Conservation (phyloP, 2,113 vertebrate genomes). For the Passer montanus region DNA sequence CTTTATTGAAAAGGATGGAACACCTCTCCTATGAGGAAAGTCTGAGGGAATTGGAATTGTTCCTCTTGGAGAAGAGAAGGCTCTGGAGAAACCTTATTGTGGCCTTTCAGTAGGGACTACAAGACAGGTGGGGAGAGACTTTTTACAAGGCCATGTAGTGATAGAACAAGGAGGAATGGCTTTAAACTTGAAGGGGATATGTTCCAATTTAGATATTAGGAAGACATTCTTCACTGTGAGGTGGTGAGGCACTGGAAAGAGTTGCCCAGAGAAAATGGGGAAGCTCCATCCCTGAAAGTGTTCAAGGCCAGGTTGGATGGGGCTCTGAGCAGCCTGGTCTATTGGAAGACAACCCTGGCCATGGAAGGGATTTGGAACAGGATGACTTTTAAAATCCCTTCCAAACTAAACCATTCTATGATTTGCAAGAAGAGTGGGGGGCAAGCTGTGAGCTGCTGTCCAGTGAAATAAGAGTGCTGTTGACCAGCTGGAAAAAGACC, state of each 20-base stretch:
- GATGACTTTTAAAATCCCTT: not conserved
- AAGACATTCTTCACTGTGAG: not conserved
- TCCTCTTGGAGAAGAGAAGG: not conserved
- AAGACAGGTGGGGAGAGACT: not conserved
- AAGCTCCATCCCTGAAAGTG: not conserved
- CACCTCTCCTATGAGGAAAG: not conserved
- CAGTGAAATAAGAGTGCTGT: not conserved
- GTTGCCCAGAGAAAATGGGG: not conserved
- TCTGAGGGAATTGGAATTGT: not conserved
- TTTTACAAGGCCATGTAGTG: not conserved
- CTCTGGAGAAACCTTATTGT: not conserved
- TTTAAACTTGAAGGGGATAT: not conserved
- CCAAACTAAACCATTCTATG: not conserved
- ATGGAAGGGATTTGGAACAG: not conserved
- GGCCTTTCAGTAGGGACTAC: not conserved
- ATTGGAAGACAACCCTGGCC: not conserved
- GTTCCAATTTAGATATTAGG: not conserved
- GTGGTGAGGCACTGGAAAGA: not conserved
- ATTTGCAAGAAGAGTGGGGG: fast-evolving
- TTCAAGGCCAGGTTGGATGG: not conserved
- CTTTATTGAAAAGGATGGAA: not conserved
- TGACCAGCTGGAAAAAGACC: not conserved
- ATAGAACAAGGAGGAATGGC: not conserved
- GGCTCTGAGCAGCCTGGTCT: not conserved
- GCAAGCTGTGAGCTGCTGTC: not conserved